Evolutionary conservation across 2,113 vertebrate genomes (phyloP).

Genomic region (Thermophis baileyi): DNA sequence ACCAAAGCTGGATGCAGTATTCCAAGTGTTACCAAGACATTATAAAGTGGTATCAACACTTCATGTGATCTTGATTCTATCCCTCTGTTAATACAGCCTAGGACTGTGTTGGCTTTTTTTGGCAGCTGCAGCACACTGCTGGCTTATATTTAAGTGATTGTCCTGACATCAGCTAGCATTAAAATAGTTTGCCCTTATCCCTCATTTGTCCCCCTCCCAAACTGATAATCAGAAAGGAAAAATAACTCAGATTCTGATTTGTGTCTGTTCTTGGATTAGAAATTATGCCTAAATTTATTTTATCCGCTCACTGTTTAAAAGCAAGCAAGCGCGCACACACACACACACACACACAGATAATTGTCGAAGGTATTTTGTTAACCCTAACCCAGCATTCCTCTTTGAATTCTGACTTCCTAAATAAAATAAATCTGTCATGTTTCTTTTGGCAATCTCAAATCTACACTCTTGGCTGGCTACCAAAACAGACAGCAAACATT

Average conservation of each 20-base stretch:
- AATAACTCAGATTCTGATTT: not conserved
- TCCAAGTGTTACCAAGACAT: not conserved
- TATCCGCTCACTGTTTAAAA: not conserved
- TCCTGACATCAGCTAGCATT: not conserved
- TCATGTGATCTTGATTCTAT: no score
- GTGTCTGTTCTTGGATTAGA: not conserved
- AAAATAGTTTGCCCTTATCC: not conserved
- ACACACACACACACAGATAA: not conserved
- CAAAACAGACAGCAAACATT: not conserved
- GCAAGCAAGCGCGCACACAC: not conserved
- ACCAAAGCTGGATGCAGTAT: not conserved
- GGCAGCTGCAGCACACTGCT: no score
- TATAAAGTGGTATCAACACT: no score
- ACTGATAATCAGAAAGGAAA: not conserved
- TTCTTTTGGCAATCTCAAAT: constrained; percentile 4
- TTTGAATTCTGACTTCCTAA: constrained; percentile 30
- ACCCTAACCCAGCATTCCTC: not conserved
- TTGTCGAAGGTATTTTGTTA: not conserved
- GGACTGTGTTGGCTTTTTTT: no score
- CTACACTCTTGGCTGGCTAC: not conserved
- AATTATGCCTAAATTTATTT: not conserved
- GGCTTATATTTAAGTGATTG: not conserved
- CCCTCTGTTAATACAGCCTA: no score
- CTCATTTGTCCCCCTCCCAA: not conserved
- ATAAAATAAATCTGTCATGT: not conserved